Evolutionary conservation across 1,140 invertebrate genomes (phyloP).

Genomic region (silkworm (Bombyx mori)): ASM3026992v2 NC_085132.1:991001-991500

Average conservation of each 20-base stretch:
- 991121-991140: no score
- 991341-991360: conserved; percentile 69
- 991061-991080: no score
- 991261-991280: conserved; percentile 55
- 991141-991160: no score
- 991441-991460: conserved; percentile 66
- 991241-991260: conserved; percentile 4
- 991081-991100: no score
- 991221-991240: no score
- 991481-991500: background rate
- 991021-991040: no score
- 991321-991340: conserved; percentile 52
- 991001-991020: no score
- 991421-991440: conserved; percentile 65
- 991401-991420: conserved; percentile 34
- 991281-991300: conserved; percentile 63
- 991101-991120: no score
- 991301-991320: conserved; percentile 61
- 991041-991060: no score
- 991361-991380: conserved; percentile 60
- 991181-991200: no score
- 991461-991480: conserved; percentile 49
- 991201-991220: no score
- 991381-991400: conserved; percentile 49
- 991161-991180: no score